These are phyloP conservation scores for Pteria penguin DNA, from an alignment of 2,888 invertebrate species.

Conservation along the genomic window DNA sequence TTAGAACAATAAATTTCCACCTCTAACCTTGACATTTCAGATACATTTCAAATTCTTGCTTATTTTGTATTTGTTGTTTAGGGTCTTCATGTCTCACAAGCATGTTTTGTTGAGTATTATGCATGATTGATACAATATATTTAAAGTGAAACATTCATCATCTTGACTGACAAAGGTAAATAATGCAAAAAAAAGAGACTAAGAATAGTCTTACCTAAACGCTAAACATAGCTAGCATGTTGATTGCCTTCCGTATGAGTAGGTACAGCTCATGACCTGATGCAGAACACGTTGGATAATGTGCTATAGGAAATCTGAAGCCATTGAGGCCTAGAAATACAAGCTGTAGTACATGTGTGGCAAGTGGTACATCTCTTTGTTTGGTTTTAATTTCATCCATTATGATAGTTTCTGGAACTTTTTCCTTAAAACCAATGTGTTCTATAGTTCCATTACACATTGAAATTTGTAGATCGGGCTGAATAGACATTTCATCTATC, in stretches of 20 bases:
- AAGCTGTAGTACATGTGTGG: conserved; percentile 9
- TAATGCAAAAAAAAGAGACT: too few relatives aligned
- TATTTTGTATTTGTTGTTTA: too few relatives aligned
- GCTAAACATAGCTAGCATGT: conserved; percentile 7
- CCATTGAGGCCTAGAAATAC: conserved; percentile 3
- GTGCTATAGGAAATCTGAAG: conserved; percentile 10
- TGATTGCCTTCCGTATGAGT: background rate
- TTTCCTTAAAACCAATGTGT: conserved; percentile 35
- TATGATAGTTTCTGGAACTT: conserved; percentile 17
- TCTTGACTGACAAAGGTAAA: too few relatives aligned
- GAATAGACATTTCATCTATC: conserved; percentile 53
- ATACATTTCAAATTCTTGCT: too few relatives aligned
- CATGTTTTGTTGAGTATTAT: too few relatives aligned
- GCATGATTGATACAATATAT: too few relatives aligned
- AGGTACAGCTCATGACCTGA: conserved; percentile 13
- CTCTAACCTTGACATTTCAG: too few relatives aligned
- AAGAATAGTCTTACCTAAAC: too few relatives aligned
- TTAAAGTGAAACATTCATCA: too few relatives aligned
- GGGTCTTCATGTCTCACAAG: too few relatives aligned
- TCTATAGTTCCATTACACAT: conserved; percentile 28
- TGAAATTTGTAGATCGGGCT: conserved; percentile 45
- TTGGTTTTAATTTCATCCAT: conserved; percentile 19
- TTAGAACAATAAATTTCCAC: too few relatives aligned
- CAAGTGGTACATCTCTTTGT: background rate
- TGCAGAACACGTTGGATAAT: conserved; percentile 10